phyloP scores from a whole-genome alignment of 2,888 invertebrate species.

The Girardia tigrina region DNA sequence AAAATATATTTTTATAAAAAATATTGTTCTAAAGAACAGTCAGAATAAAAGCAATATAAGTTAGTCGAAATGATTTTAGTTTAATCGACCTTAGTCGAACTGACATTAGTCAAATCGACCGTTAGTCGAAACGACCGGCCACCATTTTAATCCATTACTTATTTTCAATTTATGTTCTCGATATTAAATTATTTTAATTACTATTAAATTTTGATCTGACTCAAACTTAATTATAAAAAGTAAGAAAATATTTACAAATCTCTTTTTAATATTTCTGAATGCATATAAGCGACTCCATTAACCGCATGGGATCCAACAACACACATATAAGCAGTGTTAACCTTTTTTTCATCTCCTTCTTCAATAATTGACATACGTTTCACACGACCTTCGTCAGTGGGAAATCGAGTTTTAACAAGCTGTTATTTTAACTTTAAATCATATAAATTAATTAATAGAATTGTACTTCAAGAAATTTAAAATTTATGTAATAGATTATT shows the following conservation, averaged over 20 bases:
- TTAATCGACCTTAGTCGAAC: too few relatives aligned
- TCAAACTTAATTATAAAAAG: too few relatives aligned
- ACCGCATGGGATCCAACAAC: constrained; percentile 89
- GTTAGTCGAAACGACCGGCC: too few relatives aligned
- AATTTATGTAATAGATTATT: constrained; percentile 93
- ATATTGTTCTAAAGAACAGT: too few relatives aligned
- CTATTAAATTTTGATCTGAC: too few relatives aligned
- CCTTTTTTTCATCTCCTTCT: constrained; percentile 81
- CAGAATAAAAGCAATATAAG: too few relatives aligned
- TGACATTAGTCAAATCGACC: too few relatives aligned
- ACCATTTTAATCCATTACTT: too few relatives aligned
- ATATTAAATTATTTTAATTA: too few relatives aligned
- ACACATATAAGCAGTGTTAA: constrained; percentile 93
- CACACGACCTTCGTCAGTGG: constrained; percentile 60
- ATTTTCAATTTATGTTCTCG: too few relatives aligned
- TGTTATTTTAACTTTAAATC: constrained; percentile 36
- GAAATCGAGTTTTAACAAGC: constrained; percentile 60
- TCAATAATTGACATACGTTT: constrained; percentile 76
- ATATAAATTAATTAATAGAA: not conserved
- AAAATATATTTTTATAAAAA: too few relatives aligned
- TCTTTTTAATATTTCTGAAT: constrained; percentile 79
- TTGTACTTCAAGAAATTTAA: constrained; percentile 49
- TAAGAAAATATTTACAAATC: constrained; percentile 59
- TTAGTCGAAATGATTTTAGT: too few relatives aligned
- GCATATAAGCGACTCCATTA: constrained; percentile 87